Conservation (phyloP, 1,140 invertebrate genomes). For the Trachelipus rathkii region DNA sequence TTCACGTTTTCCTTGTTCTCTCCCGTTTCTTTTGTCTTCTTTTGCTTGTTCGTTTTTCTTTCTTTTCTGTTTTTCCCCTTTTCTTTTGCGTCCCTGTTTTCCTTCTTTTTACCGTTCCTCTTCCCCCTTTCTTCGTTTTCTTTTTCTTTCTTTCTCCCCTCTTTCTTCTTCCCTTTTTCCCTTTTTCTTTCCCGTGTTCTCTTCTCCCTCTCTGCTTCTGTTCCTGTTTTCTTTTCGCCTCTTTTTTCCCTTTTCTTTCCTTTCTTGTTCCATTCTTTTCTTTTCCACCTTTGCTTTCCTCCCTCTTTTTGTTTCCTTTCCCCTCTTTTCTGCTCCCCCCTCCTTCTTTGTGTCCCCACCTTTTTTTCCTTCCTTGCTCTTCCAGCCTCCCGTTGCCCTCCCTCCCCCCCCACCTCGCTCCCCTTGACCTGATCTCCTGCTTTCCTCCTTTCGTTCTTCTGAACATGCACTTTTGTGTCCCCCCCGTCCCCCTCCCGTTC, state of each 20-base stretch:
- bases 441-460: too few species aligned
- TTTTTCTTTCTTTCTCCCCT: neutral
- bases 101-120: neutral
- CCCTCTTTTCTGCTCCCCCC: neutral
- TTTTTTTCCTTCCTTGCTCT: neutral
- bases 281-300: neutral
- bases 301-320: neutral
- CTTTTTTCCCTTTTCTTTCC: neutral
- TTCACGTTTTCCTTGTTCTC: neutral
- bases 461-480: too few species aligned
- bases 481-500: neutral
- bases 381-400: too few species aligned
- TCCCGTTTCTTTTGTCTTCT: neutral
- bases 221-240: neutral
- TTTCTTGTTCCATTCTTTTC: neutral
- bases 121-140: neutral
- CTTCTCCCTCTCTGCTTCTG: neutral
- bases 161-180: neutral
- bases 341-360: neutral
- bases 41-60: neutral
- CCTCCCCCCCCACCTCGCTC: too few species aligned
- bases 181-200: neutral
- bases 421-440: too few species aligned
- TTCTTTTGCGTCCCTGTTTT: neutral
- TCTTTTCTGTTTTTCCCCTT: neutral